Evolutionary conservation across 2,888 invertebrate genomes (phyloP).

Genomic region (Dynastes maya): DNA sequence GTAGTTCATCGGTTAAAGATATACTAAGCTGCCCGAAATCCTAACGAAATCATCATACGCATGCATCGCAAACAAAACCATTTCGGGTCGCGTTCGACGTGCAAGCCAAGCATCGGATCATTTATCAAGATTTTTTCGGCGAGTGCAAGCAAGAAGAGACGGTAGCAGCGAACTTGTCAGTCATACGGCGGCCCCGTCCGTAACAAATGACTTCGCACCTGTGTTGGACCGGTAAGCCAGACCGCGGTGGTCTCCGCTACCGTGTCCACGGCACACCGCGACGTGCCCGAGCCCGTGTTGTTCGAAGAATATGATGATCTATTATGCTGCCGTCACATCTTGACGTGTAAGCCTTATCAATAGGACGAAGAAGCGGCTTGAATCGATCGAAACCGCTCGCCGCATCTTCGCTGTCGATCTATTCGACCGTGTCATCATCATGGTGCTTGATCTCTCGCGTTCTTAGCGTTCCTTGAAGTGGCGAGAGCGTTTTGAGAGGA

Average conservation of each 20-base stretch:
- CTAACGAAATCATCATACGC: not conserved
- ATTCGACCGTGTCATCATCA: not conserved
- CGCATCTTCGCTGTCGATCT: conserved; percentile 3
- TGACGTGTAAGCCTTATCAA: conserved; percentile 24
- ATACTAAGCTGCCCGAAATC: too few relatives aligned
- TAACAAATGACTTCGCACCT: conserved; percentile 45
- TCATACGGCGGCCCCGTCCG: conserved; percentile 37
- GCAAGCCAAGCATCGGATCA: conserved; percentile 7
- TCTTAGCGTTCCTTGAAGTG: too few relatives aligned
- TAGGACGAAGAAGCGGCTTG: not conserved
- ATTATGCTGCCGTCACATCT: conserved; percentile 17
- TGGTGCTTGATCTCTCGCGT: not conserved
- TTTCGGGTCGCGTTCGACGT: conserved; percentile 3
- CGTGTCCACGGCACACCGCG: conserved; percentile 30
- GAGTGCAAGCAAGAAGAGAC: conserved; percentile 14
- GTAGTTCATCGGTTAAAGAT: too few relatives aligned
- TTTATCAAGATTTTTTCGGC: conserved; percentile 39
- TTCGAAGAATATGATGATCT: conserved; percentile 24
- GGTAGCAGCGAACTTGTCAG: conserved; percentile 42
- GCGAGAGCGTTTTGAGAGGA: too few relatives aligned
- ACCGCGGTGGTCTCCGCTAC: conserved; percentile 41
- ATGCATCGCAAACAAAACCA: not conserved
- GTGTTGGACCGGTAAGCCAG: conserved; percentile 33
- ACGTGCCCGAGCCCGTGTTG: conserved; percentile 1
- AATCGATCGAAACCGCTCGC: not conserved